Percentiles rank a stretch among this genome's conserved stretches.
These are phyloP conservation scores for Thunnus maccoyii DNA, from an alignment of 2,113 vertebrate genomes.

Conservation along the genomic window DNA sequence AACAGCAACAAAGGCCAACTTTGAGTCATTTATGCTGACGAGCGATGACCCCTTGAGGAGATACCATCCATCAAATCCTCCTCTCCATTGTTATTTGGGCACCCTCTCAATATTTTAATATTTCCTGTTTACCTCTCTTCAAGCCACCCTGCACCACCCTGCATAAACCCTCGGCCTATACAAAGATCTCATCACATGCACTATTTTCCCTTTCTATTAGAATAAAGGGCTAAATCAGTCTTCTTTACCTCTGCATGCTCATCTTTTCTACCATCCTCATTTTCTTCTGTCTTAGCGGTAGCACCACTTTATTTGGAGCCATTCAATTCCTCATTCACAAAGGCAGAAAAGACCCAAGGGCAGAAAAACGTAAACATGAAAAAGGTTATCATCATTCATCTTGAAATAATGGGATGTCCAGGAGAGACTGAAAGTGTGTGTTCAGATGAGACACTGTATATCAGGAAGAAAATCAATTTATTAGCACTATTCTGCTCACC, in stretches of 20 bases:
- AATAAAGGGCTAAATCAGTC: background rate
- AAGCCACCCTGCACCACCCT: too few species aligned
- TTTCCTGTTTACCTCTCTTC: background rate
- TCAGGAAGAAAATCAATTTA: background rate
- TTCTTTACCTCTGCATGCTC: background rate
- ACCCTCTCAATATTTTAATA: background rate
- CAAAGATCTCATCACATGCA: background rate
- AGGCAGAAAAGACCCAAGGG: background rate
- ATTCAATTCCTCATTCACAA: background rate
- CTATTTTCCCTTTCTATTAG: background rate
- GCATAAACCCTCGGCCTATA: background rate
- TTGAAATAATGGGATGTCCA: background rate
- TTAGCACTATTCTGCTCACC: background rate
- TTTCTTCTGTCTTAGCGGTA: background rate
- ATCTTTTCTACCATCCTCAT: background rate
- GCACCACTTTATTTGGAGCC: background rate
- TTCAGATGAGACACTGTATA: background rate
- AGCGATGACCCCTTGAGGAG: background rate
- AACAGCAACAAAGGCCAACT: background rate
- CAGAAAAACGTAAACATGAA: constrained; percentile 3
- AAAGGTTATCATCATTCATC: constrained; percentile 1
- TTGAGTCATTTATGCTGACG: background rate
- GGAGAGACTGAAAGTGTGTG: background rate
- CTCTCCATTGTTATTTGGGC: background rate
- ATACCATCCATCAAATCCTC: constrained; percentile 27